Percentiles rank a stretch among this genome's conserved stretches.
Conservation (phyloP, 2,797 vertebrate genomes). For the Notolabrus celidotus region DNA sequence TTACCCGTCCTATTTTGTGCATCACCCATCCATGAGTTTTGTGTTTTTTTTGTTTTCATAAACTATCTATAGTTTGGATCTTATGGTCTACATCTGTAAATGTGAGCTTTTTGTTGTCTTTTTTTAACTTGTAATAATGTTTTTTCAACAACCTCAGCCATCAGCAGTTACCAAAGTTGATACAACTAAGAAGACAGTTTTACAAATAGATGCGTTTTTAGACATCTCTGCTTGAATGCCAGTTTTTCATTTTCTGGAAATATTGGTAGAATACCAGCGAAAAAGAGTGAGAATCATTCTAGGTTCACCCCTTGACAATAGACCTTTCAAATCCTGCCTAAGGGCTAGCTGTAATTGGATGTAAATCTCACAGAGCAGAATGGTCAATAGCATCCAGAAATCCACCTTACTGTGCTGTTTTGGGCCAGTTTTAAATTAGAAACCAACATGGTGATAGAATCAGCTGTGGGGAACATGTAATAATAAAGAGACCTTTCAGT, state of each 20-base stretch:
- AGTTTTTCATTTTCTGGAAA: not conserved
- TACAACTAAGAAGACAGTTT: no score
- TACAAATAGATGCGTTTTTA: not conserved
- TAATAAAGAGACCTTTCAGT: not conserved
- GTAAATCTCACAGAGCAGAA: not conserved
- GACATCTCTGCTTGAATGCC: not conserved
- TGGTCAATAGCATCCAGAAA: not conserved
- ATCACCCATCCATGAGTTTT: no score
- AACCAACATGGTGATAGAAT: not conserved
- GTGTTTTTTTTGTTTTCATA: no score
- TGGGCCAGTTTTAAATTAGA: not conserved
- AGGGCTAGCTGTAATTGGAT: not conserved
- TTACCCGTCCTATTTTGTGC: no score
- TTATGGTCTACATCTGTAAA: no score
- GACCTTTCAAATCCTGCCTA: not conserved
- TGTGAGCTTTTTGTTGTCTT: no score
- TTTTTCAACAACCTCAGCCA: no score
- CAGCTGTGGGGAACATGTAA: not conserved
- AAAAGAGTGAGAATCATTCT: not conserved
- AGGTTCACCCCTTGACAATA: not conserved
- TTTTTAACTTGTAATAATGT: no score
- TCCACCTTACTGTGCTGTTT: not conserved
- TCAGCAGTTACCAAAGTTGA: not conserved
- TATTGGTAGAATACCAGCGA: not conserved
- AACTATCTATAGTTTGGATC: no score